These are phyloP conservation scores for Tinea semifulvella DNA, from an alignment of 2,888 invertebrate species.

Conservation along the genomic window DNA sequence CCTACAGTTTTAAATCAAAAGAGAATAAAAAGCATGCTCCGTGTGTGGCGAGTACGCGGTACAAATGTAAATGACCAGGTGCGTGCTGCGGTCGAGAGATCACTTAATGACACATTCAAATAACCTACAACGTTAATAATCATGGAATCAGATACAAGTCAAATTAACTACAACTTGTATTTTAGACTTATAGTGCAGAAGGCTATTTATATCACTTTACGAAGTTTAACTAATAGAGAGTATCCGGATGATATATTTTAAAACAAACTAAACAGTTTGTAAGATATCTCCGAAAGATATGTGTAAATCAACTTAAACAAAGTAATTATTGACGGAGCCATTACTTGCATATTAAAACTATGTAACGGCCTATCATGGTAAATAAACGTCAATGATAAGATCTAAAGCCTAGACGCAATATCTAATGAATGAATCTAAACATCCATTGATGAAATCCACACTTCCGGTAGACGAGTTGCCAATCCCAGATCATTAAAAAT, in stretches of 20 bases:
- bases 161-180: not conserved
- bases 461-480: not conserved
- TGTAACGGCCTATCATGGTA: too few relatives aligned
- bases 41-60: conserved; percentile 4
- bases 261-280: too few relatives aligned
- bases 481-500: not conserved
- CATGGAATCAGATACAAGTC: not conserved
- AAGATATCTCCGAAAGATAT: too few relatives aligned
- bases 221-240: not conserved
- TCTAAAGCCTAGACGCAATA: too few relatives aligned
- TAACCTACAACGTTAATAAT: conserved; percentile 1
- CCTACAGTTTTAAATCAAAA: not conserved
- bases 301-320: too few relatives aligned
- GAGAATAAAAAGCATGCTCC: not conserved
- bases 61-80: conserved; percentile 7
- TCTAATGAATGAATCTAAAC: not conserved
- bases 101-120: conserved; percentile 9
- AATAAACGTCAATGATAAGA: too few relatives aligned
- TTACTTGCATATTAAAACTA: too few relatives aligned
- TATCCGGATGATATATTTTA: not conserved
- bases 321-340: too few relatives aligned
- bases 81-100: conserved; percentile 10
- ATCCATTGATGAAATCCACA: not conserved
- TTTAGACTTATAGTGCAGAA: not conserved
- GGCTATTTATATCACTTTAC: not conserved